Evolutionary conservation across 2,113 vertebrate species (phyloP), one percentile per base, ranked within the genome.

Genomic region (Tetraodon nigroviridis): DNA sequence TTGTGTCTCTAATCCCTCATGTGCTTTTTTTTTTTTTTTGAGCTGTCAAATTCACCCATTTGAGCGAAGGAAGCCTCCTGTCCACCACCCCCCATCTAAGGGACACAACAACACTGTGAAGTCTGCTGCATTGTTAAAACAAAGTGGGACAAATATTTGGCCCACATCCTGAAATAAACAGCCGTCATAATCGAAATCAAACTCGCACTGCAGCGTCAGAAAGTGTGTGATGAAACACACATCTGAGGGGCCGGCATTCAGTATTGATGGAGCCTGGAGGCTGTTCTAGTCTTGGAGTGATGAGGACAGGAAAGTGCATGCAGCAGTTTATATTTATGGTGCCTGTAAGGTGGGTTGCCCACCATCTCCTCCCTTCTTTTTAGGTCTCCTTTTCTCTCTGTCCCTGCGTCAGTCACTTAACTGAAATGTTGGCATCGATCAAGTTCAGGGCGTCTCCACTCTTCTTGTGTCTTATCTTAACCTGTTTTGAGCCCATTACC

Each of bases 211-310:
- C 32, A 37, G 12, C 2, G 32, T 37, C 8, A 37, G 32, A 37
- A 37, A 37, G 51, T 48, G 58, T 4, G 1, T 67, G 20, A 49
- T 67, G 41, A 48, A 42, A 66, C 7, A 27, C 44, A 56, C 22
- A 22, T 56, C 71, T 63, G 44, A 66, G 45, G 58, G 74, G 68
- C 67, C 45, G 2, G 19, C 53, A 81, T 85, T 37, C 49, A 85
- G 64, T 73, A 88, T 88, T 73, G 54, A 88, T 81, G 67, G 79
- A 40, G 21, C 76, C 80, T 85, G 79, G 67, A 68, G 61, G 0
- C 58, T 65, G 79, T 79, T 73, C 51, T 6, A 44, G 71, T 75
- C 64, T 2, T 29, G 55, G 46, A 72, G 64, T 2, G 18, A 57
- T 21, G 41, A 21, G 17, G 7, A 67, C 21, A 51, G 44, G 16